These are phyloP conservation scores for Stegana nigrithorax DNA, from an alignment of 2,888 invertebrate genomes.

Conservation along the genomic window DNA sequence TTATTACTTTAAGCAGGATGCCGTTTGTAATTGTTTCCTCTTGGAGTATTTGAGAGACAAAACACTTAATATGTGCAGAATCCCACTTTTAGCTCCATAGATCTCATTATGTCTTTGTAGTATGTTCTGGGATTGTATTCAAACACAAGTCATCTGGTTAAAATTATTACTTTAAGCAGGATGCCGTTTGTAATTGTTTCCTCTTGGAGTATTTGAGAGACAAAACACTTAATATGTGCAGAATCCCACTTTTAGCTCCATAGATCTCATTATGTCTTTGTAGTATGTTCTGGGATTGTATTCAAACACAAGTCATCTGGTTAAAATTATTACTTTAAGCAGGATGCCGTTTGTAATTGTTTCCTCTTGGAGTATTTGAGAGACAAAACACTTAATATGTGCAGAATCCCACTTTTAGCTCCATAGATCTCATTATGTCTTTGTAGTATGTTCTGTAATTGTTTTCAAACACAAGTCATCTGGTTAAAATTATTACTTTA, in stretches of 20 bases:
- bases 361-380: background rate
- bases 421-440: background rate
- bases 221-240: background rate
- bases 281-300: slow-evolving; percentile 17
- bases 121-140: slow-evolving; percentile 16
- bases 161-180: slow-evolving; percentile 27
- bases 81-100: slow-evolving; percentile 22
- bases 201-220: background rate
- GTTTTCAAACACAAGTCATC: slow-evolving; percentile 39
- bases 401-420: slow-evolving; percentile 23
- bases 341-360: slow-evolving; percentile 38
- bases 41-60: background rate
- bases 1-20: slow-evolving; percentile 28
- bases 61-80: background rate
- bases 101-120: background rate
- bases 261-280: background rate
- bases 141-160: slow-evolving; percentile 40
- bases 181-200: slow-evolving; percentile 34
- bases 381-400: background rate
- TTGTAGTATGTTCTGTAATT: slow-evolving; percentile 7
- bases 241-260: slow-evolving; percentile 21
- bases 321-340: slow-evolving; percentile 25
- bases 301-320: slow-evolving; percentile 40
- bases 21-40: slow-evolving; percentile 29
- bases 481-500: slow-evolving; percentile 28